Evolutionary conservation across 2,888 invertebrate genomes (phyloP).

Genomic region (Drosophila recens): DNA sequence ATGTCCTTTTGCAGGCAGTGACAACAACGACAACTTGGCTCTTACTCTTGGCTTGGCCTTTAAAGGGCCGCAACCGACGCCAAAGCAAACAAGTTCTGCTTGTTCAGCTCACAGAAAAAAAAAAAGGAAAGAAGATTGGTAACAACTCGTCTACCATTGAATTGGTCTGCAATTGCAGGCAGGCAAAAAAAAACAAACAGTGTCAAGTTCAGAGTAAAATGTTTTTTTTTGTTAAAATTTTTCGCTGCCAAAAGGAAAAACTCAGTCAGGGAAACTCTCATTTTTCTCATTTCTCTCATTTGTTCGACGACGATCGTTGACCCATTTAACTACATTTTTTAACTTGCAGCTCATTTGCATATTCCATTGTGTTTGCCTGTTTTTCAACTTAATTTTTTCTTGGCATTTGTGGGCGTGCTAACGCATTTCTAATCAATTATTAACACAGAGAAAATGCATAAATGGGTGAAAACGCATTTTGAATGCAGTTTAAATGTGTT

Average conservation of each 20-base stretch:
- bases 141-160: constrained; percentile 4
- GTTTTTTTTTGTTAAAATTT: constrained; percentile 13
- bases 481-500: constrained; percentile 12
- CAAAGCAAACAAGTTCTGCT: constrained; percentile 27
- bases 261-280: constrained; percentile 7
- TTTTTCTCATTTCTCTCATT: not conserved
- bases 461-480: constrained; percentile 62
- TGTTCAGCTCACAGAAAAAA: not conserved
- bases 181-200: constrained; percentile 30
- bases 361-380: constrained; percentile 21
- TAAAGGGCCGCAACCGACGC: constrained; percentile 21
- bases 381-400: constrained; percentile 1
- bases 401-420: constrained; percentile 25
- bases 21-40: constrained; percentile 12
- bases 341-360: constrained; percentile 56
- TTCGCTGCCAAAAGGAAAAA: constrained; percentile 12
- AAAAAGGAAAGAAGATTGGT: not conserved
- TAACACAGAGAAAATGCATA: constrained; percentile 17
- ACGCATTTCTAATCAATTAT: constrained; percentile 67
- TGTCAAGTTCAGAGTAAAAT: constrained; percentile 65
- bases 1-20: constrained; percentile 51
- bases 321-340: constrained; percentile 68
- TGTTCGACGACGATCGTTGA: constrained; percentile 36
- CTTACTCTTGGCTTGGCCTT: constrained; percentile 1
- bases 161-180: constrained; percentile 26